Evolutionary conservation across 2,797 vertebrate species (phyloP), one percentile per base, ranked within the genome.

Genomic region (Percopsis omiscomaycus): DNA sequence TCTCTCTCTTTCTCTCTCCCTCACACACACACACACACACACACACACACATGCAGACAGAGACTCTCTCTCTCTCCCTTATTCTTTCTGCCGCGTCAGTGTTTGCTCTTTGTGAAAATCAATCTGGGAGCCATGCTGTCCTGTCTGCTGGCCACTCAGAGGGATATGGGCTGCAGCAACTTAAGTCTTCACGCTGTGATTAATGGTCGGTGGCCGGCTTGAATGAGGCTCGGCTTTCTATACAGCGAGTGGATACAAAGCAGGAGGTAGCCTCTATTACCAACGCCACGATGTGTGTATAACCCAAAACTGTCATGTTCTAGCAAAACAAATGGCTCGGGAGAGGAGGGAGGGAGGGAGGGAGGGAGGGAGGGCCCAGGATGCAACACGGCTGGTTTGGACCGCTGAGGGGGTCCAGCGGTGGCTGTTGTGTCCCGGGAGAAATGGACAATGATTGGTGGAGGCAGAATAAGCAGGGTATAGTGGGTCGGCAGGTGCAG

Each of bases 261-360:
- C 14, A 3, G 55, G 59, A 68, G 69, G 75, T 79, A 59, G 59
- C 74, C 76, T 84, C 82, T 85, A 83, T 79, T 86, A 77, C 86
- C 74, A 70, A 85, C 66, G 9, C 73, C 52, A 73, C 75, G 66
- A 22, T 22, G 70, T 81, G 80, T 84, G 82, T 80, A 80, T 90
- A 91, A 90, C 90, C 90, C 77, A 81, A 88, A 91, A 91, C 84
- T 86, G 86, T 91, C 90, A 89, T 73, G 59, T 80, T 67, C 57
- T 49, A 61, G 73, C 81, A 83, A 85, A 91, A 89, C 80, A 27
- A 86, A 91, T 88, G 84, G 64, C 54, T 1, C 3, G 55, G 60
- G 61, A 75, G 73, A 61, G 73, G 63, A 10, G 54, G 54, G 45
- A 66, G 76, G 70, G 66, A 72, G 69, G 11, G 56, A 73, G 46